Base-by-base conservation (phyloP, 2,888 invertebrate species). In the Trissonchulus latispiculum region DNA sequence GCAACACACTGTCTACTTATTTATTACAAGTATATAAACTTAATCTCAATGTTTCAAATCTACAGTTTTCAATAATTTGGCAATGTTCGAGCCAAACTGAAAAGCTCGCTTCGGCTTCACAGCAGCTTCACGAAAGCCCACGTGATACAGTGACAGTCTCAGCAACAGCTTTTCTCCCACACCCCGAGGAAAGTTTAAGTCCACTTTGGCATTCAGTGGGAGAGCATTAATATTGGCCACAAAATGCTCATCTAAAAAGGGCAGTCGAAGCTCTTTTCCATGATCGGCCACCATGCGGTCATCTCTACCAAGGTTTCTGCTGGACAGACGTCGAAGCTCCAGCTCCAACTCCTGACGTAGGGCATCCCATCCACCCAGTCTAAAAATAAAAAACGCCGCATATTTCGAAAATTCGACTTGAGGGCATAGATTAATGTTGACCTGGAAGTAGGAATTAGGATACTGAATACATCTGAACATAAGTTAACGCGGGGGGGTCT, bases 1-100 rank as follows among this genome's bases (percentile, higher is more conserved):
- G n/a, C n/a, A n/a, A n/a, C n/a, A n/a, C n/a, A n/a, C n/a, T n/a
- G n/a, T n/a, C n/a, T n/a, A n/a, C n/a, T n/a, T n/a, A n/a, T n/a
- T n/a, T n/a, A n/a, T n/a, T n/a, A n/a, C n/a, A n/a, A n/a, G n/a
- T n/a, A n/a, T n/a, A n/a, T n/a, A n/a, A n/a, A n/a, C n/a, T n/a
- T n/a, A n/a, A n/a, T n/a, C n/a, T n/a, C n/a, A n/a, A n/a, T n/a
- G n/a, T n/a, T n/a, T n/a, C n/a, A n/a, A n/a, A n/a, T n/a, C n/a
- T n/a, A n/a, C n/a, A n/a, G n/a, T n/a, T 83, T 93, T 91, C 2
- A 94, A 87, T 75, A 86, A 77, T 77, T 87, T 87, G 1, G 88
- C 97, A 81, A 99, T 95, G 81, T 93, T 88, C 0, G 94, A 93
- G 18, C 99, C 99, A 86, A 99, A 99, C 83, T 99, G 99, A 78